Evolutionary conservation across 1,140 invertebrate genomes (phyloP).

Genomic region (Lepidurus couesii): DNA sequence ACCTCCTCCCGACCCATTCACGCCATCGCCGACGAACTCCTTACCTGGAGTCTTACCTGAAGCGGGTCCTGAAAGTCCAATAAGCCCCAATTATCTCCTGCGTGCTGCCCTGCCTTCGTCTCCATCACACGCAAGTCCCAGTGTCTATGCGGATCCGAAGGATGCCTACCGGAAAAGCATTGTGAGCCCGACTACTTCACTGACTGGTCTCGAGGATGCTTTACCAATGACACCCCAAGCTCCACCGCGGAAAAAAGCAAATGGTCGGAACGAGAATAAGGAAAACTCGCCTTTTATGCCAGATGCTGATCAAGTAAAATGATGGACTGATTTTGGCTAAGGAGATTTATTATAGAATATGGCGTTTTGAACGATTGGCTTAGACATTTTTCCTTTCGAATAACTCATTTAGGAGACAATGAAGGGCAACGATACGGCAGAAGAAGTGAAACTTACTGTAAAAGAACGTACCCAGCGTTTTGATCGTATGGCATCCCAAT

Average conservation of each 20-base stretch:
- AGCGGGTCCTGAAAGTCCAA: slow-evolving; percentile 16
- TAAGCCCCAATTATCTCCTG: neutral
- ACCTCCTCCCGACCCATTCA: slow-evolving; percentile 42
- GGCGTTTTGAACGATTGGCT: neutral
- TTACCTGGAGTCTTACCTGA: slow-evolving; percentile 23
- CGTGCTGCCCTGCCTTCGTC: neutral
- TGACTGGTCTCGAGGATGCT: slow-evolving; percentile 34
- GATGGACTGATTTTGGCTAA: neutral
- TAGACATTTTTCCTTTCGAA: slow-evolving; percentile 2
- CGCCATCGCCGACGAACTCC: slow-evolving; percentile 34
- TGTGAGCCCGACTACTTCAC: neutral
- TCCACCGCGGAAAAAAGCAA: slow-evolving; percentile 23
- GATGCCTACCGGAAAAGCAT: neutral
- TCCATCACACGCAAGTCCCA: neutral
- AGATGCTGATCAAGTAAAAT: neutral
- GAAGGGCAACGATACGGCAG: neutral
- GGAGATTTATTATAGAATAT: too few species aligned
- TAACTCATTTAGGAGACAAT: neutral
- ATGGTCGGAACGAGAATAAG: slow-evolving; percentile 2
- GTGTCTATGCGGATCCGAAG: slow-evolving; percentile 46
- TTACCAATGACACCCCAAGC: neutral
- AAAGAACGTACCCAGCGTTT: slow-evolving; percentile 88
- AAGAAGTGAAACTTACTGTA: slow-evolving; percentile 62
- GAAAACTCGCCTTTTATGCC: slow-evolving; percentile 11
- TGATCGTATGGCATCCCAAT: slow-evolving; percentile 78